Conservation (phyloP, 2,888 invertebrate genomes). For the Antheraea assamensis region DNA sequence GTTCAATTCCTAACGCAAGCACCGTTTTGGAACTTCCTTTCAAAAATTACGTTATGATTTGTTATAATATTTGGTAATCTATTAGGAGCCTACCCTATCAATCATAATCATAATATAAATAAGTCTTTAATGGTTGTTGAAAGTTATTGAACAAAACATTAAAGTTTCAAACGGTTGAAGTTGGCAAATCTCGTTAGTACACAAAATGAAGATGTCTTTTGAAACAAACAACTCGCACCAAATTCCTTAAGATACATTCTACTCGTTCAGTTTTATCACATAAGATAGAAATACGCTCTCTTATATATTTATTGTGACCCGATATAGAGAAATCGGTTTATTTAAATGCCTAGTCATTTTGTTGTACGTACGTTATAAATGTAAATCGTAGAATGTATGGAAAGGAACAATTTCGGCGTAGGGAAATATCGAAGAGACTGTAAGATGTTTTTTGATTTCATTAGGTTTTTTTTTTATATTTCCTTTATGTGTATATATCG, state of each 20-base stretch:
- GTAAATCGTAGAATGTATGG: neutral
- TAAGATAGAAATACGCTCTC: neutral
- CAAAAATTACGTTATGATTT: no score
- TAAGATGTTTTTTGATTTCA: no score
- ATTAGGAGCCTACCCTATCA: neutral
- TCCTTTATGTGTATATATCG: no score
- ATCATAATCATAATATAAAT: neutral
- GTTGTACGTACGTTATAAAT: neutral
- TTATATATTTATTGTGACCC: constrained; percentile 7
- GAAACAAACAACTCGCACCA: neutral
- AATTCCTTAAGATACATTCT: neutral
- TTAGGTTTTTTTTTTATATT: no score
- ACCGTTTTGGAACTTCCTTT: no score
- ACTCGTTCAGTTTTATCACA: constrained; percentile 1
- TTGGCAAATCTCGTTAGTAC: neutral
- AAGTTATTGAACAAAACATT: neutral
- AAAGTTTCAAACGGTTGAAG: neutral
- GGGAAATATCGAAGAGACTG: neutral
- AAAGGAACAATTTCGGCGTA: neutral
- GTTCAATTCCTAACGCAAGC: no score
- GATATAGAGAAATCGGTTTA: neutral
- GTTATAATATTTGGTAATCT: no score
- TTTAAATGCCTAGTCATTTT: neutral
- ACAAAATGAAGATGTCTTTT: neutral
- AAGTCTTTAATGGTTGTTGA: neutral